A percentile compares a stretch with the other conserved stretches of the same genome.
Conservation (phyloP, 2,888 invertebrate species). For the Catonia carolina region DNA sequence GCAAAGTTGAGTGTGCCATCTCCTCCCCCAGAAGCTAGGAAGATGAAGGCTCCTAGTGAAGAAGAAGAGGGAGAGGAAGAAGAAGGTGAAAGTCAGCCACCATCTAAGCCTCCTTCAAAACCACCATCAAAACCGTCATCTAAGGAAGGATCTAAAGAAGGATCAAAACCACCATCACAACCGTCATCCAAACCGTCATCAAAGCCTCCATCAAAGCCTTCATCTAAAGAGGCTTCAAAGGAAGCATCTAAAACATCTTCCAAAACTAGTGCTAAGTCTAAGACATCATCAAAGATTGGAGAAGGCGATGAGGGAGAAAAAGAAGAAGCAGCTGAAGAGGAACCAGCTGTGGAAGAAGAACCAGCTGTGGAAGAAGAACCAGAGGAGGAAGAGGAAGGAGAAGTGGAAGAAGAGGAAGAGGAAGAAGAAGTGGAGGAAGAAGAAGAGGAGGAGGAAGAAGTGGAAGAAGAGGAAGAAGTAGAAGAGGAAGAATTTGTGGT, state of each 20-base stretch:
- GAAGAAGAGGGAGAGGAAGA: slow-evolving; percentile 13
- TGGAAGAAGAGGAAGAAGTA: background rate
- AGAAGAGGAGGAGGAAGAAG: background rate
- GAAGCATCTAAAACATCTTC: background rate
- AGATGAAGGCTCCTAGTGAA: background rate
- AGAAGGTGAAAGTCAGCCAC: slow-evolving; percentile 19
- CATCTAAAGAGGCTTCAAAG: background rate
- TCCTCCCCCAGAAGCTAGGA: background rate
- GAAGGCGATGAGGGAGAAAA: background rate
- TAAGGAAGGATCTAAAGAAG: background rate
- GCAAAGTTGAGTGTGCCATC: background rate
- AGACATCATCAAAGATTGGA: background rate
- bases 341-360: background rate
- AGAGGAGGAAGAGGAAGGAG: background rate
- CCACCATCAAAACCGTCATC: background rate
- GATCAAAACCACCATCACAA: background rate
- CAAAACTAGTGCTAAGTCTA: background rate
- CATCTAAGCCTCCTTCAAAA: background rate
- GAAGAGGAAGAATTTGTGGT: background rate
- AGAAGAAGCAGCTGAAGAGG: background rate
- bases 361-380: background rate
- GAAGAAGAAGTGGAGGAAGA: background rate
- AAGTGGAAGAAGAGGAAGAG: background rate
- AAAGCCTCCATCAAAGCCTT: background rate
- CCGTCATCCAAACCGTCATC: background rate